Evolutionary conservation across 2,888 invertebrate species (phyloP), one percentile per base, ranked within the genome.

Genomic region (Linnaemya vulpina): DNA sequence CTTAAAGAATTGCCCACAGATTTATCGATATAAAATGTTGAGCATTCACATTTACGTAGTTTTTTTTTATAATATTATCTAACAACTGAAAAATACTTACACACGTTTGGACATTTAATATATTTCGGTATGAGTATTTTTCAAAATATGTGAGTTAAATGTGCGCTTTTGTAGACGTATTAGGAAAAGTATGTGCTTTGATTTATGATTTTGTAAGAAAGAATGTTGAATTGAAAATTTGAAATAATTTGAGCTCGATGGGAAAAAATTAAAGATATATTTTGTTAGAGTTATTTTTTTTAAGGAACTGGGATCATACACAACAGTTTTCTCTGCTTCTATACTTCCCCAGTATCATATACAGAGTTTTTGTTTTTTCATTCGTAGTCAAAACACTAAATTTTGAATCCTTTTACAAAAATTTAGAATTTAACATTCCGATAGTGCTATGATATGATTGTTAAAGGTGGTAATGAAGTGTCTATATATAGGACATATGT

Each of bases 121-220:
- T 11, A 20, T 35, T 11, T 67, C 13, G 3, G 17, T 43, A 8
- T 9, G 20, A 38, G 67, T 67, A 13, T 55, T 4, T 3, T 30
- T 15, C n/a, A 11, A 22, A 8, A 22, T 13, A 13, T 62, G 43
- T 67, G 1, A 17, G 7, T 46, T 8, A 58, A 15, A 22, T 53
- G 43, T 70, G 10, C 49, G 25, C 1, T 46, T 4, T n/a, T 43
- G 43, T 70, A 5, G 46, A 17, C 30, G 8, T 46, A 43, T 55
- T 35, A 20, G 25, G 13, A 30, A 40, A 22, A 43, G 7, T 58
- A 30, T 70, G 25, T 68, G 17, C 53, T 65, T 79, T 79, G 73
- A 73, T 79, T 79, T 79, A 79, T 73, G 38, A 73, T 73, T 55
- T 65, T 38, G 15, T 63, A n/a, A 55, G 70, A 43, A 35, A 65